phyloP scores from a whole-genome alignment of 2,113 vertebrate genomes.

The Corydoras sp. region DNA sequence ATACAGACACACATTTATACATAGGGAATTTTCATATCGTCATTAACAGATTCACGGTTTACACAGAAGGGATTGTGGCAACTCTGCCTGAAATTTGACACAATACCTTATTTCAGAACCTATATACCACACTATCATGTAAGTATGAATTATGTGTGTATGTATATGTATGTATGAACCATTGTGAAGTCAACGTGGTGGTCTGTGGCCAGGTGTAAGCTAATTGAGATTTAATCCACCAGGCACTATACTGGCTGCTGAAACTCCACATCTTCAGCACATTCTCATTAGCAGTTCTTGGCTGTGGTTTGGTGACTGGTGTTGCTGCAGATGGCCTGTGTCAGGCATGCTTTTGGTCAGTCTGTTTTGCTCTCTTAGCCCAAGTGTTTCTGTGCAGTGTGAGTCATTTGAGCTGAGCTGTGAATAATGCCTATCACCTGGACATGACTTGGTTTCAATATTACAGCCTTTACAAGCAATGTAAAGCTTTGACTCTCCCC shows the following conservation, averaged over 20 bases:
- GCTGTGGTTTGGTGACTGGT: conserved; percentile 17
- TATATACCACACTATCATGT: too few species aligned
- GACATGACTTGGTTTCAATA: conserved; percentile 29
- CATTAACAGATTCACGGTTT: too few species aligned
- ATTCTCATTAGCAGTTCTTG: conserved; percentile 16
- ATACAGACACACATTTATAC: too few species aligned
- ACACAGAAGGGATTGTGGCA: too few species aligned
- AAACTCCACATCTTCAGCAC: conserved; percentile 21
- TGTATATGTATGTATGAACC: too few species aligned
- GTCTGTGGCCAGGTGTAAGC: conserved; percentile 8
- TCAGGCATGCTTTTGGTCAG: conserved; percentile 26
- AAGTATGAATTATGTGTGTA: too few species aligned
- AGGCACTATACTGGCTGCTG: conserved; percentile 10
- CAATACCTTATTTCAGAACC: too few species aligned
- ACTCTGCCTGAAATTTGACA: too few species aligned
- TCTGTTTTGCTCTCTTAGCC: conserved; percentile 2
- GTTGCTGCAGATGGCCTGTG: conserved; percentile 27
- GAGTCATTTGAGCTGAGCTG: conserved; percentile 28
- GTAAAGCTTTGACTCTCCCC: neutral
- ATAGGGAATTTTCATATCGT: too few species aligned
- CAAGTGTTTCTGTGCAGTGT: conserved; percentile 11
- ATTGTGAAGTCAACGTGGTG: neutral
- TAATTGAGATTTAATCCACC: conserved; percentile 7
- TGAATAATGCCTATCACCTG: conserved; percentile 40
- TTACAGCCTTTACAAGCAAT: conserved; percentile 15